A percentile compares a stretch with the other conserved stretches of the same genome.
Evolutionary conservation across 2,797 vertebrate species (phyloP).

Genomic region (Poeciliopsis turneri): DNA sequence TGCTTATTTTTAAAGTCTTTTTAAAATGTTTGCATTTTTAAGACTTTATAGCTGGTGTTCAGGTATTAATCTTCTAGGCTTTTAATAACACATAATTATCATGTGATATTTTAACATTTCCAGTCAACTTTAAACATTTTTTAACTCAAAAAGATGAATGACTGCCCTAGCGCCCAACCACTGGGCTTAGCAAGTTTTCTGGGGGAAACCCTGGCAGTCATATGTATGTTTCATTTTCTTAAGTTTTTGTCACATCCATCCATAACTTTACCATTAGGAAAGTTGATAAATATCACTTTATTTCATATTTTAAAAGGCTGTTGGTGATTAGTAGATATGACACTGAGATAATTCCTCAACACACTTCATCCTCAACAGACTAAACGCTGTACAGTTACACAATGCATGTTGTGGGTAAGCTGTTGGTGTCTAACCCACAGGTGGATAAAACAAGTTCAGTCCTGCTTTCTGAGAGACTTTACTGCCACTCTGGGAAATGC

Average conservation of each 20-base stretch:
- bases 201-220: not conserved
- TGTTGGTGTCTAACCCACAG: constrained; percentile 51
- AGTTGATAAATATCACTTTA: not conserved
- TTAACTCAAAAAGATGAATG: no score
- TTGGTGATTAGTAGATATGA: not conserved
- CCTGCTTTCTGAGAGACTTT: constrained; percentile 38
- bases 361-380: constrained; percentile 26
- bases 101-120: no score
- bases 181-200: no score
- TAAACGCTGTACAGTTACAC: constrained; percentile 28
- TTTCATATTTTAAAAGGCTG: not conserved
- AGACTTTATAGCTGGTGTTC: no score
- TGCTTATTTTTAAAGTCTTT: no score
- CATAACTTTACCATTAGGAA: not conserved
- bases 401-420: constrained; percentile 42
- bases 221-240: not conserved
- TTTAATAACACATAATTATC: no score
- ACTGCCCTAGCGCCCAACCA: no score
- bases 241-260: not conserved
- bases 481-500: constrained; percentile 29
- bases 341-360: not conserved
- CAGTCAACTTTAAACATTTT: no score
- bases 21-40: no score
- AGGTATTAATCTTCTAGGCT: no score
- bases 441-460: constrained; percentile 50